phyloP scores from a whole-genome alignment of 2,888 invertebrate genomes.

The Steromphala cineraria region DNA sequence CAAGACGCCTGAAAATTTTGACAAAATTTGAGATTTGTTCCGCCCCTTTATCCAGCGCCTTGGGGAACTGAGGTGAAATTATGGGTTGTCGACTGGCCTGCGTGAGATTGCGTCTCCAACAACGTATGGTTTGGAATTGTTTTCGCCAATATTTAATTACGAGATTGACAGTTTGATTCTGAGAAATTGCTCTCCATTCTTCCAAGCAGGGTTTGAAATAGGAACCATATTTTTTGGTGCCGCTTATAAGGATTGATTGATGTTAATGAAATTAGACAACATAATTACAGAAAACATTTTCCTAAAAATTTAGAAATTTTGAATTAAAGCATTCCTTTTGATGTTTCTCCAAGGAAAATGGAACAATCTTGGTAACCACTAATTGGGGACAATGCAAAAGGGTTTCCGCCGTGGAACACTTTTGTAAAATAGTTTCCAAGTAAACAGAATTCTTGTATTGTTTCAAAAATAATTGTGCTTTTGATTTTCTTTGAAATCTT shows the following conservation, averaged over 20 bases:
- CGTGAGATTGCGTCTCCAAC: background rate
- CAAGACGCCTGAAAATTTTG: background rate
- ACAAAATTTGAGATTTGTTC: background rate
- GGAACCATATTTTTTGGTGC: background rate
- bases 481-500: too few relatives aligned
- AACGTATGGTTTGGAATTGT: background rate
- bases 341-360: too few relatives aligned
- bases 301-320: background rate
- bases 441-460: too few relatives aligned
- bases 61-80: background rate
- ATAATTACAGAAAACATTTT: constrained; percentile 1
- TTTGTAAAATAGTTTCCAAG: too few relatives aligned
- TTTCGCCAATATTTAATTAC: background rate
- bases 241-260: background rate
- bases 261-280: constrained; percentile 4
- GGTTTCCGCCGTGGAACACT: too few relatives aligned
- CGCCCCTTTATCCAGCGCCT: background rate
- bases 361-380: too few relatives aligned
- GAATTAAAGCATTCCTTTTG: too few relatives aligned
- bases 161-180: background rate
- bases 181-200: background rate
- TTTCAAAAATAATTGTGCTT: too few relatives aligned
- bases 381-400: too few relatives aligned
- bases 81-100: background rate
- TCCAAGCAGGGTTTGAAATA: background rate